These are phyloP conservation scores for Percopsis omiscomaycus DNA, from an alignment of 2,797 vertebrate genomes.

Conservation along the genomic window DNA sequence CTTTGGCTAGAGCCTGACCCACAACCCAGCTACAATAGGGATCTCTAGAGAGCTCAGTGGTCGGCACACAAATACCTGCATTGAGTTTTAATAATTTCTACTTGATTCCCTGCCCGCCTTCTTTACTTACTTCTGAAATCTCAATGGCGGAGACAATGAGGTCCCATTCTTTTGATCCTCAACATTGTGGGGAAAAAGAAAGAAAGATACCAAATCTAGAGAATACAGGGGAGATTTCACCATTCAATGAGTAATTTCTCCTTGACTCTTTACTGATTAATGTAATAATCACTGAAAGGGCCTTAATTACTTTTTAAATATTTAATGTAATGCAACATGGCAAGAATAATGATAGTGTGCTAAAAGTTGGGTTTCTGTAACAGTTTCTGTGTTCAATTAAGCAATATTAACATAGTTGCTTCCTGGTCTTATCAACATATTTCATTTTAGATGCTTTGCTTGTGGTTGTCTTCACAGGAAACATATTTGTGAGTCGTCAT, in stretches of 20 bases:
- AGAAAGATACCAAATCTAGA: background rate
- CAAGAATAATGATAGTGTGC: slow-evolving; percentile 49
- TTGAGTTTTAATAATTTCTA: background rate
- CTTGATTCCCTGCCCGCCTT: background rate
- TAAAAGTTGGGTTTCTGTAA: slow-evolving; percentile 51
- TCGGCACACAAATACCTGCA: background rate
- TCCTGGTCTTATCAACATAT: no score
- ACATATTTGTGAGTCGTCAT: no score
- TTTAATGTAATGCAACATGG: slow-evolving; percentile 52
- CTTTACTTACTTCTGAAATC: background rate
- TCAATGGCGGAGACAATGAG: background rate
- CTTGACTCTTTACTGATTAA: slow-evolving; percentile 42
- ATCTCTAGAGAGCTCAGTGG: background rate
- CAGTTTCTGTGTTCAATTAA: slow-evolving; percentile 20
- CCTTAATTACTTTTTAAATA: slow-evolving; percentile 61
- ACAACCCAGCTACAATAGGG: slow-evolving; percentile 4
- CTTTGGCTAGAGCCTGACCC: slow-evolving; percentile 9
- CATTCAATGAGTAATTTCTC: slow-evolving; percentile 23
- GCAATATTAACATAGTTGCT: no score
- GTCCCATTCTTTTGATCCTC: background rate
- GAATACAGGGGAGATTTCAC: slow-evolving; percentile 5
- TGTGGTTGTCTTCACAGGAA: no score
- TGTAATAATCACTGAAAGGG: slow-evolving; percentile 49
- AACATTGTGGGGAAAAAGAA: background rate
- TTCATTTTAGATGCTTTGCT: no score